Evolutionary conservation across 2,888 invertebrate genomes (phyloP), one percentile per base, ranked within the genome.

Genomic region (Blastobasis lacticolella): DNA sequence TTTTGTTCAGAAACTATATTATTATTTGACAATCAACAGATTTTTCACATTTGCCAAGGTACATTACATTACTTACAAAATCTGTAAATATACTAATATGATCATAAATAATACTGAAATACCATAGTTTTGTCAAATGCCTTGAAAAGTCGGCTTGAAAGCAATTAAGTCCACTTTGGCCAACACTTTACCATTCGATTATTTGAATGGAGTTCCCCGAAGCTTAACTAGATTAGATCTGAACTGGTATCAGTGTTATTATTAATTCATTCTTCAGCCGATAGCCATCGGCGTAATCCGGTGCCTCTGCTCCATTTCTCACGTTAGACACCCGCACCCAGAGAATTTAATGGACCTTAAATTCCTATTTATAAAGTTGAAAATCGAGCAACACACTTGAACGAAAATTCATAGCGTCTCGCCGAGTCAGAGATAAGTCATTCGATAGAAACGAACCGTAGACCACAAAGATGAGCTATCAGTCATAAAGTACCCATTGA

Each of bases 241-340:
- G 59, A 68, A 66, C 68, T 72, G 23, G 23, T 23, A 80, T 81
- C 74, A 72, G 73, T 71, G 71, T 75, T 74, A 77, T 79, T 81
- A 82, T 81, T 80, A 82, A 81, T 80, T 78, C 73, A 80, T 78
- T 80, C 78, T 81, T 78, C 74, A 72, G 58, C 49, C 56, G 84
- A 85, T 84, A 81, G 63, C 56, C 72, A 83, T 86, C 83, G 63
- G 70, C 72, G 77, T 85, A 85, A 85, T 81, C 80, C 79, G 76
- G 65, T 75, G 72, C 67, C 72, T 64, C 71, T 71, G 71, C 75
- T 73, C 77, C 66, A 71, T 76, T 83, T 86, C 85, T 78, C 85
- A 86, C 85, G 84, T 79, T 77, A 78, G 77, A 23, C 23, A 23
- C 23, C 23, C 23, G 23, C 23, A 3, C 23, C 23, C 23, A 23